phyloP scores from a whole-genome alignment of 1,140 invertebrate genomes.

The Harpegnathos saltator region DNA sequence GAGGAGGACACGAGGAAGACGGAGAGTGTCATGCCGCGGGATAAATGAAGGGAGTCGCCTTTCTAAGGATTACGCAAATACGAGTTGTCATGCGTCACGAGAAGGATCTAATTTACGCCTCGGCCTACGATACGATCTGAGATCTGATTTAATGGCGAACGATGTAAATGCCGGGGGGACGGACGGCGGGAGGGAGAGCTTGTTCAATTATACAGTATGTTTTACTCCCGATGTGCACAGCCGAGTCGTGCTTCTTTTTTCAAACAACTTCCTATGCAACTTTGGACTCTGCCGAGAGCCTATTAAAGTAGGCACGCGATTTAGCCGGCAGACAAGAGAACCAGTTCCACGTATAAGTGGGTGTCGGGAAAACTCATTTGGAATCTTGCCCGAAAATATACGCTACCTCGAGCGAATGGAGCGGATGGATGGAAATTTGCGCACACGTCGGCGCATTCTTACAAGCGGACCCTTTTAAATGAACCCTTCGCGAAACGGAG shows the following conservation, averaged over 20 bases:
- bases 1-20: background rate
- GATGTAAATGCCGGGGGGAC: conserved; percentile 61
- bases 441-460: conserved; percentile 8
- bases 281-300: conserved; percentile 57
- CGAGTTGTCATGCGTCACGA: conserved; percentile 42
- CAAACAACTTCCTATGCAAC: conserved; percentile 72
- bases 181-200: background rate
- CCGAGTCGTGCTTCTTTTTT: conserved; percentile 62
- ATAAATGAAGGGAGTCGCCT: conserved; percentile 31
- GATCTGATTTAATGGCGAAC: conserved; percentile 70
- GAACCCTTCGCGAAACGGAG: conserved; percentile 10
- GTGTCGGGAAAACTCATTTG: conserved; percentile 65
- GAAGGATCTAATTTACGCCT: conserved; percentile 53
- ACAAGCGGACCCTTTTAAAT: conserved; percentile 1
- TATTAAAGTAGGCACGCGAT: conserved; percentile 73
- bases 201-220: conserved; percentile 64
- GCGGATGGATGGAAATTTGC: background rate
- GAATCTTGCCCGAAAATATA: conserved; percentile 66
- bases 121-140: conserved; percentile 63
- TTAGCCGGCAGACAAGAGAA: conserved; percentile 64
- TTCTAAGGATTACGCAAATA: conserved; percentile 50
- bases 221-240: conserved; percentile 40
- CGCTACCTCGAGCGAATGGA: background rate
- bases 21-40: background rate
- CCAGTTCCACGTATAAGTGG: conserved; percentile 69